Evolutionary conservation across 2,888 invertebrate genomes (phyloP).

Genomic region (Acanthacorydalis orientalis): DNA sequence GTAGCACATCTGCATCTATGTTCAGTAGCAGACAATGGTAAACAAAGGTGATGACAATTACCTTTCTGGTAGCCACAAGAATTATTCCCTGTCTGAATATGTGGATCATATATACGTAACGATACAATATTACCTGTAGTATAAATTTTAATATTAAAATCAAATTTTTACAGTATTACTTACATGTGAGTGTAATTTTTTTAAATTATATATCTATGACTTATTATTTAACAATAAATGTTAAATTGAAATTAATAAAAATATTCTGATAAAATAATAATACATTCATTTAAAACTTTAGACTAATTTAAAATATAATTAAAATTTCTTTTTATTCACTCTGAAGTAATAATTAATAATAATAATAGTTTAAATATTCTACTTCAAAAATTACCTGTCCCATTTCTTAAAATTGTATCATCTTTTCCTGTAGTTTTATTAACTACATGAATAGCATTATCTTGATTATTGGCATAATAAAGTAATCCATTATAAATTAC

Average conservation of each 20-base stretch:
- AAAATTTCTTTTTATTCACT: too few relatives aligned
- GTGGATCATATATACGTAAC: slow-evolving; percentile 48
- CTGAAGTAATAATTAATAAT: too few relatives aligned
- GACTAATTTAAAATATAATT: too few relatives aligned
- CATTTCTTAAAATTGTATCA: slow-evolving; percentile 34
- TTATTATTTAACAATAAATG: too few relatives aligned
- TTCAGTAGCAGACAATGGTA: slow-evolving; percentile 38
- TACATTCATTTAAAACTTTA: too few relatives aligned
- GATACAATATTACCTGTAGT: not conserved
- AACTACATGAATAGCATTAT: slow-evolving; percentile 41
- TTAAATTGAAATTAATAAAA: too few relatives aligned
- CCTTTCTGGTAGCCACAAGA: slow-evolving; percentile 35
- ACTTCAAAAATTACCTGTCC: slow-evolving; percentile 29
- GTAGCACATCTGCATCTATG: slow-evolving; percentile 60
- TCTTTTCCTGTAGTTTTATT: slow-evolving; percentile 37
- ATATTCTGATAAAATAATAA: too few relatives aligned
- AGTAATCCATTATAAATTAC: slow-evolving; percentile 45
- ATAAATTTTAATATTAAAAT: too few relatives aligned
- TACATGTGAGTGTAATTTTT: too few relatives aligned
- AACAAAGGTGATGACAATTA: slow-evolving; percentile 57
- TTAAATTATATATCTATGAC: too few relatives aligned
- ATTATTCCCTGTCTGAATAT: slow-evolving; percentile 40
- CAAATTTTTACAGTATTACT: too few relatives aligned
- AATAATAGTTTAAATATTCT: not conserved
- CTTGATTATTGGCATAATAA: slow-evolving; percentile 51